Evolutionary conservation across 2,113 vertebrate species (phyloP), one percentile per base, ranked within the genome.

Genomic region (Centrocercus urophasianus): DNA sequence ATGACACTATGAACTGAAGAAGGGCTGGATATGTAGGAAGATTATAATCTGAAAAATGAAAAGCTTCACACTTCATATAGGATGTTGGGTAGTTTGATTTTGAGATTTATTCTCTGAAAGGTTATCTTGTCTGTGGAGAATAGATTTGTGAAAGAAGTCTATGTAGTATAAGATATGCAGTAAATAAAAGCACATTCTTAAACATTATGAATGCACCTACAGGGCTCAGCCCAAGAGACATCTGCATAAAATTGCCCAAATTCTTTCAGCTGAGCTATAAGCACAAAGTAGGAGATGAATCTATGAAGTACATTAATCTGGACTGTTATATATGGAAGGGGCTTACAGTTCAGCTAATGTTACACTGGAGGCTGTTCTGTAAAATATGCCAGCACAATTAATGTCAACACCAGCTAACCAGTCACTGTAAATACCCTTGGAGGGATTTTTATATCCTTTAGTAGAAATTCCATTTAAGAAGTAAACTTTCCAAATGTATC

Each of bases 361-460:
- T 93, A 88, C 71, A 95, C 93, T 89, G 34, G 86, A 92, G 91
- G 94, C 72, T 45, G 89, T 96, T 96, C 65, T 93, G 88, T 81
- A 94, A 95, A 97, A 95, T 88, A 88, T 77, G 80, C 87, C 89
- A 96, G 95, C 91, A 87, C 52, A 96, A 91, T 91, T 93, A 96
- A 93, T 91, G 95, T 97, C 84, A 93, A 65, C 83, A 89, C 59
- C 82, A 89, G 95, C 95, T 60, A 96, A 91, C 88, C 88, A 96
- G 85, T 88, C 74, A 63, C 90, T 82, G 94, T 91, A 94, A 96
- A 96, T 88, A 93, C 76, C 70, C 77, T 96, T 89, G 56, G 56
- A 93, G 94, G 74, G 57, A 54, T 67, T 87, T 93, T 90, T 96
- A 56, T 60, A 75, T 86, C 54, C 96, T 94, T 94, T 69, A 94